Evolutionary conservation across 2,888 invertebrate genomes (phyloP).

Genomic region (Agrochola circellaris): DNA sequence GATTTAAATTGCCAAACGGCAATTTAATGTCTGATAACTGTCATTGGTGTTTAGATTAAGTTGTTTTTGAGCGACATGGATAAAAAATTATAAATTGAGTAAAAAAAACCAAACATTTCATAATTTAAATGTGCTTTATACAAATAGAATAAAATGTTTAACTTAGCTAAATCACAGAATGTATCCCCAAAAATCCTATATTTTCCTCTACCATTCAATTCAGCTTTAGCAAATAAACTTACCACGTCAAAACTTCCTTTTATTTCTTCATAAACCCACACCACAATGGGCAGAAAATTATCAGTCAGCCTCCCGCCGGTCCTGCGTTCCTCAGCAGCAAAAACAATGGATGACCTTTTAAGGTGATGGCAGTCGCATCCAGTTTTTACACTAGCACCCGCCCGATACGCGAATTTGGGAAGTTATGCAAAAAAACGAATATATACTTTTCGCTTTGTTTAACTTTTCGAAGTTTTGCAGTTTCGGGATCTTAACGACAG

Average conservation of each 20-base stretch:
- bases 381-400: constrained; percentile 72
- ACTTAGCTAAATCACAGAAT: background rate
- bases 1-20: constrained; percentile 26
- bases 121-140: background rate
- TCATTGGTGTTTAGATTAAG: constrained; percentile 23
- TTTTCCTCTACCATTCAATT: background rate
- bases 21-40: constrained; percentile 20
- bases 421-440: constrained; percentile 73
- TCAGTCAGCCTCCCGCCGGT: constrained; percentile 45
- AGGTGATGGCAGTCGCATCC: constrained; percentile 74
- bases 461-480: constrained; percentile 38
- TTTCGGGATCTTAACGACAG: constrained; percentile 47
- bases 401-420: constrained; percentile 73
- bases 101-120: background rate
- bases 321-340: constrained; percentile 70
- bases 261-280: constrained; percentile 17
- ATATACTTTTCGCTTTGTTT: constrained; percentile 61
- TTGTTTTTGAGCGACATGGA: background rate
- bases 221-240: background rate
- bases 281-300: constrained; percentile 36
- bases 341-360: constrained; percentile 85
- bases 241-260: background rate
- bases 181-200: background rate
- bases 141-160: background rate
- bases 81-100: background rate